phyloP scores from a whole-genome alignment of 2,797 vertebrate species.

The Cephalopachus bancanus region DNA sequence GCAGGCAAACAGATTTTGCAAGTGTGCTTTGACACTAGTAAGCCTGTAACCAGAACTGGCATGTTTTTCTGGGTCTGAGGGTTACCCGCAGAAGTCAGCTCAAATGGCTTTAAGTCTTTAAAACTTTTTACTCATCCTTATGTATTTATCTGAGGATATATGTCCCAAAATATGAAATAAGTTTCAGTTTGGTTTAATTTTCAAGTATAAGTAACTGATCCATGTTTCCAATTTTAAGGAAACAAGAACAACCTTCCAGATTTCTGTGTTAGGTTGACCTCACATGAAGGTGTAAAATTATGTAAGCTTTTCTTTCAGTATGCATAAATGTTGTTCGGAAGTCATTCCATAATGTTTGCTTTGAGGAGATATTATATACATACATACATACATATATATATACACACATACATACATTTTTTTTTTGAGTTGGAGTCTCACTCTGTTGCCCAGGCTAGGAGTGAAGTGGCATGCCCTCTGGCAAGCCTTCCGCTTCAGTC shows the following conservation, averaged over 20 bases:
- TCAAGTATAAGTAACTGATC: neutral
- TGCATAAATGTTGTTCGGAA: neutral
- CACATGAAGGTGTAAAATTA: neutral
- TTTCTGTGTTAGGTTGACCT: neutral
- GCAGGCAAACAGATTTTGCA: neutral
- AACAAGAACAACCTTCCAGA: neutral
- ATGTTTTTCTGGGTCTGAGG: neutral
- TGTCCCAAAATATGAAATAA: neutral
- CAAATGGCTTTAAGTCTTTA: constrained; percentile 2
- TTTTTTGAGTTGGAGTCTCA: too few relatives aligned
- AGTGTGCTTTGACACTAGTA: neutral
- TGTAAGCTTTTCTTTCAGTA: neutral
- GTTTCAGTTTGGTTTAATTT: constrained; percentile 40
- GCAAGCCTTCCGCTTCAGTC: too few relatives aligned
- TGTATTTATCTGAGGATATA: neutral
- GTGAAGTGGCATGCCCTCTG: too few relatives aligned
- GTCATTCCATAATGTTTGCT: neutral
- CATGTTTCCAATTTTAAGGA: neutral
- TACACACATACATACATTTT: too few relatives aligned
- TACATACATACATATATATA: too few relatives aligned
- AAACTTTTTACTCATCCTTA: neutral
- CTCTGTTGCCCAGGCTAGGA: too few relatives aligned
- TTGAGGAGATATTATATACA: too few relatives aligned
- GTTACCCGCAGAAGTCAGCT: neutral
- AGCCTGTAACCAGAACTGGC: neutral